Evolutionary conservation across 1,140 invertebrate species (phyloP), one percentile per base, ranked within the genome.

Genomic region (Bombyx mandarina): DNA sequence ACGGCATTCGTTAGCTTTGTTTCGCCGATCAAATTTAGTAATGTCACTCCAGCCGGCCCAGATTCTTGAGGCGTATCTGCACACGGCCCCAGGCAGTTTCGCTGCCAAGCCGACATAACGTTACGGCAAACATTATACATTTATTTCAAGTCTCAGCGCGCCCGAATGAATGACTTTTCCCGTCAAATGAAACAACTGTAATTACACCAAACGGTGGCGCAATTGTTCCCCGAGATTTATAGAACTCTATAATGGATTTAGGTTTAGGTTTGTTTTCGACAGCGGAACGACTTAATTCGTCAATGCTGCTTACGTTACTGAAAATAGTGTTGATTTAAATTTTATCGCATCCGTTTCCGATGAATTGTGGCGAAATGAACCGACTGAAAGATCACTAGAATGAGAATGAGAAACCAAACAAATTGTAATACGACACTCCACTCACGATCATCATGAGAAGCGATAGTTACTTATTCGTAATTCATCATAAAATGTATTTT

Each of bases 1-100:
- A 64, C 67, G 68, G 75, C 69, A 81, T 81, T 77, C 70, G 66
- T 69, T 71, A 75, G 73, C 67, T 79, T 78, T 79, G 79, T 85
- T 78, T 70, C 69, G 60, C 63, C 63, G 78, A 82, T 86, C 82
- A 83, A 82, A 84, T 83, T 83, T 86, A 86, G 80, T 83, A 77
- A 78, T 83, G 83, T 85, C 82, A 81, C 80, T 86, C 81, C 81
- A 86, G 81, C 63, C 80, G 83, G 65, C 77, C 81, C 77, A 83
- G 77, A 83, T 86, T 86, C 79, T 65, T 75, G 65, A 68, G 69
- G 69, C 73, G 70, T 65, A 76, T 77, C 69, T 83, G 79, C 82
- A 78, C 82, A 83, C 81, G 79, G 79, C 82, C 70, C 80, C 68
- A 78, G 68, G 46, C 60, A 49, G 66, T 68, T 26, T 8, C 74